Evolutionary conservation across 2,888 invertebrate genomes (phyloP), one percentile per base, ranked within the genome.

Genomic region (Hypomecis punctinalis): DNA sequence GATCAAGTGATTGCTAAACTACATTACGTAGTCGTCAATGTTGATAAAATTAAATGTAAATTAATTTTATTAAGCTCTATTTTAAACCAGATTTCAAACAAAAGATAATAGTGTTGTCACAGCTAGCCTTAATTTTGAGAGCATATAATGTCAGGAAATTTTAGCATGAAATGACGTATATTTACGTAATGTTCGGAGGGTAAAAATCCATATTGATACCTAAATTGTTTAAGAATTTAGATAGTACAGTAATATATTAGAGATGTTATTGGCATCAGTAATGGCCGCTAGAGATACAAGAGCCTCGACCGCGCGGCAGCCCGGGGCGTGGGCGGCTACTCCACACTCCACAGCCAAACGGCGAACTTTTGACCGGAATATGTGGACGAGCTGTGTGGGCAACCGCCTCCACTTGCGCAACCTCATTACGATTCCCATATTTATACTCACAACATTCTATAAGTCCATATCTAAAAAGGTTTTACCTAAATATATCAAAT

Each of bases 311-410:
- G 48, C 36, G 53, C 40, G 8, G 46, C 59, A 42, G 47, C 45
- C 11, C n/a, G 68, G 70, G 76, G 78, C 72, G 73, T 70, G 66
- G 61, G 62, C 51, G 63, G 42, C 13, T 23, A 23, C 23, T 23
- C 23, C 23, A 23, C 23, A 23, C 23, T 47, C 68, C 59, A 70
- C 75, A 81, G 76, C 78, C 52, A 64, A 63, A 52, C 63, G 60
- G 53, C 69, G 69, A 66, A 73, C 72, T 78, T 76, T 83, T 82
- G 81, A 82, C 81, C 79, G 77, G 68, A 72, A 73, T 75, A 71
- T 72, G 75, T 72, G 71, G 70, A 68, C 51, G 68, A 67, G 48
- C 60, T 75, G 76, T 75, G 81, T 74, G 74, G 74, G 71, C 73
- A 75, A 75, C 70, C 71, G 73, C 74, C 71, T 67, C 66, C 64